These are phyloP conservation scores for Drosophila rubida DNA, from an alignment of 2,888 invertebrate genomes.

Conservation along the genomic window DNA sequence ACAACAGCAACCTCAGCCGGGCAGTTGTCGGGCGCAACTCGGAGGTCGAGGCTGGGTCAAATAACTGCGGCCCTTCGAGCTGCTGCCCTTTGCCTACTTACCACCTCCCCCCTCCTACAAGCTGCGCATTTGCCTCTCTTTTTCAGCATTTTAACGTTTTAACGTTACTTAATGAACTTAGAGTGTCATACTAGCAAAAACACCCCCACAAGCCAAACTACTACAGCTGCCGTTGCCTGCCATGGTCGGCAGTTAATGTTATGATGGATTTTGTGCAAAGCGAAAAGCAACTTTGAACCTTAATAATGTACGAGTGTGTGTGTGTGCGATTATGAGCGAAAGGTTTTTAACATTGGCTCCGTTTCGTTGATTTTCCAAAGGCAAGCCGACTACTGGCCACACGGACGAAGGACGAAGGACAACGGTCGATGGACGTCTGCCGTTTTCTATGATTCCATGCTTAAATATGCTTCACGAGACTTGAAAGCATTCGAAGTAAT, in stretches of 20 bases:
- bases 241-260: slow-evolving; percentile 57
- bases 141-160: slow-evolving; percentile 63
- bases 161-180: slow-evolving; percentile 80
- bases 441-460: slow-evolving; percentile 63
- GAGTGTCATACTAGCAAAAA: slow-evolving; percentile 59
- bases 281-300: slow-evolving; percentile 61
- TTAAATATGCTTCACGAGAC: slow-evolving; percentile 73
- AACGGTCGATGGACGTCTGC: slow-evolving; percentile 26
- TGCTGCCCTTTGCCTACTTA: slow-evolving; percentile 18
- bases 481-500: slow-evolving; percentile 76
- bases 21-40: neutral
- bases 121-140: slow-evolving; percentile 25
- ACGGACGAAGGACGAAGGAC: slow-evolving; percentile 17
- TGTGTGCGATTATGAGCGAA: slow-evolving; percentile 41
- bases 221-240: neutral
- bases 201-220: neutral
- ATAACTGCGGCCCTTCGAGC: slow-evolving; percentile 37
- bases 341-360: slow-evolving; percentile 63
- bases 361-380: slow-evolving; percentile 47
- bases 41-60: slow-evolving; percentile 40
- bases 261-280: slow-evolving; percentile 66
- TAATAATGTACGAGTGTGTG: slow-evolving; percentile 42
- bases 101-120: slow-evolving; percentile 8
- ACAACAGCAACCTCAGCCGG: slow-evolving; percentile 13
- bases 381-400: slow-evolving; percentile 24